Evolutionary conservation across 2,797 vertebrate species (phyloP).

Genomic region (Semotilus atromaculatus): DNA sequence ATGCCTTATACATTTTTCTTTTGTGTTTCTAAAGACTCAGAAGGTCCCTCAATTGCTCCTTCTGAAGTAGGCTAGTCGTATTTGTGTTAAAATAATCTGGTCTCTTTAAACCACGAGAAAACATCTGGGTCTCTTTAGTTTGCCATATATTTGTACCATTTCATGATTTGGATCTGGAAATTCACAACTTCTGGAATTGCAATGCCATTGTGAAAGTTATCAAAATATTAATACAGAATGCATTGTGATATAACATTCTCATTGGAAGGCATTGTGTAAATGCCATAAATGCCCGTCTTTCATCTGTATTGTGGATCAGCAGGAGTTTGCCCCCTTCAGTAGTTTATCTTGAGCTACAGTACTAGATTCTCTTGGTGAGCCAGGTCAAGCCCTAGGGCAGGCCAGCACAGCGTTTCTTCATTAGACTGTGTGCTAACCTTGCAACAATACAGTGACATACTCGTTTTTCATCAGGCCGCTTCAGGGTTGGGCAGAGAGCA

Average conservation of each 20-base stretch:
- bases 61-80: conserved; percentile 39
- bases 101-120: conserved; percentile 56
- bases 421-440: conserved; percentile 92
- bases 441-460: conserved; percentile 87
- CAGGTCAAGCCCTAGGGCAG: conserved; percentile 77
- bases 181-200: neutral
- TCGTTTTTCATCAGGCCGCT: conserved; percentile 83
- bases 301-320: conserved; percentile 46
- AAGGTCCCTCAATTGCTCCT: conserved; percentile 57
- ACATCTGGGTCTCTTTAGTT: conserved; percentile 45
- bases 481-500: conserved; percentile 58
- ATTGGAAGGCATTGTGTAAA: conserved; percentile 65
- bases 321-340: conserved; percentile 82
- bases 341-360: conserved; percentile 84
- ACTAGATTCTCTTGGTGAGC: conserved; percentile 76
- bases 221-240: neutral
- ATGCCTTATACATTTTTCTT: conserved; percentile 66
- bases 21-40: conserved; percentile 45
- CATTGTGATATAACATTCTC: conserved; percentile 48
- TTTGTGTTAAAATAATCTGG: conserved; percentile 64
- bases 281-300: neutral
- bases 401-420: conserved; percentile 81
- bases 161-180: conserved; percentile 57
- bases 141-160: conserved; percentile 59
- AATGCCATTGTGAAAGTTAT: neutral